Evolutionary conservation across 2,113 vertebrate genomes (phyloP).

Genomic region (Pampusana beccarii): DNA sequence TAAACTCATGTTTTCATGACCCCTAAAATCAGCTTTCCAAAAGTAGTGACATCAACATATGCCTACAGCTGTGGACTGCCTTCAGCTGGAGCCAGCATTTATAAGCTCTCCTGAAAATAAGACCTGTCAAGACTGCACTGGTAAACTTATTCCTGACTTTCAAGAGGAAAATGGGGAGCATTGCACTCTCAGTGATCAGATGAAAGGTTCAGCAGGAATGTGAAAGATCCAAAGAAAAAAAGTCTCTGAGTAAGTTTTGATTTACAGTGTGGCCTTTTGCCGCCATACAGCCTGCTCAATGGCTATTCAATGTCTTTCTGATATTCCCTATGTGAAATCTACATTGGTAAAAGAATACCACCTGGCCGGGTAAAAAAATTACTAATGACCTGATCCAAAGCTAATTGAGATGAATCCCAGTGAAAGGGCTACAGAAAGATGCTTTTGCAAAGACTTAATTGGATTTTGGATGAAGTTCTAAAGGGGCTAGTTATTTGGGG

Average conservation of each 20-base stretch:
- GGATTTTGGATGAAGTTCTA: not conserved
- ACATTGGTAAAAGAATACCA: not conserved
- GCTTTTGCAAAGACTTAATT: not conserved
- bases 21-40: not conserved
- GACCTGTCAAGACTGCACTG: not conserved
- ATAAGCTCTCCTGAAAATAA: not conserved
- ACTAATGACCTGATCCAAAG: not conserved
- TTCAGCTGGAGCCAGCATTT: not conserved
- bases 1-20: not conserved
- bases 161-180: not conserved
- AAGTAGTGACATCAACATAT: rapidly evolving
- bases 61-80: not conserved
- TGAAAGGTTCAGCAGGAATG: not conserved
- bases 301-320: not conserved
- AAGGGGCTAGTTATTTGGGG: not conserved
- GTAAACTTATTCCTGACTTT: not conserved
- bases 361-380: not conserved
- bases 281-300: not conserved
- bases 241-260: not conserved
- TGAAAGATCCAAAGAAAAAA: not conserved
- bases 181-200: not conserved
- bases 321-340: not conserved
- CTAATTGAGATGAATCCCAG: not conserved
- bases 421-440: not conserved
- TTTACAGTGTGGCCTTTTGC: not conserved